Evolutionary conservation across 2,888 invertebrate species (phyloP).

Genomic region (Drosophila nigritarsus): DNA sequence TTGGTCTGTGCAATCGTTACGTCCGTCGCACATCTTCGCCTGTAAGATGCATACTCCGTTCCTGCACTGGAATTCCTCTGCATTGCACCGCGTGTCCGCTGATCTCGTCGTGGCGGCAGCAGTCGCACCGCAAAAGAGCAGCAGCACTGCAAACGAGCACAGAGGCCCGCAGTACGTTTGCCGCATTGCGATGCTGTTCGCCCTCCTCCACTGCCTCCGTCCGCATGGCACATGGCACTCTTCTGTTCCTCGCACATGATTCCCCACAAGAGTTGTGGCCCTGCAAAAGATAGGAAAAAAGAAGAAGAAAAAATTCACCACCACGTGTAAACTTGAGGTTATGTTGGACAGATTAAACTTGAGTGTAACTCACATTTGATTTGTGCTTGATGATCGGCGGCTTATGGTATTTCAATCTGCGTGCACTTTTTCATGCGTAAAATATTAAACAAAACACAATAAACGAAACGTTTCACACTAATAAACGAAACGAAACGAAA

Average conservation of each 20-base stretch:
- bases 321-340: conserved; percentile 61
- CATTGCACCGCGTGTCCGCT: conserved; percentile 75
- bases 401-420: conserved; percentile 26
- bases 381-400: conserved; percentile 12
- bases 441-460: conserved; percentile 27
- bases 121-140: conserved; percentile 68
- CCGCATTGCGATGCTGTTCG: conserved; percentile 1
- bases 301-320: not conserved
- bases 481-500: conserved; percentile 19
- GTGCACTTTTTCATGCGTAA: conserved; percentile 25
- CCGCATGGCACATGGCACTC: conserved; percentile 31
- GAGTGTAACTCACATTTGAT: conserved; percentile 51
- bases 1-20: conserved; percentile 81
- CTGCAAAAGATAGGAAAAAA: conserved; percentile 6
- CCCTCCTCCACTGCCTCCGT: conserved; percentile 20
- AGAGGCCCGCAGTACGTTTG: conserved; percentile 28
- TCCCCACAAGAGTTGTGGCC: conserved; percentile 29
- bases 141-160: conserved; percentile 51
- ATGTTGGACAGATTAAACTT: conserved; percentile 12
- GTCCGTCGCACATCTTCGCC: conserved; percentile 83
- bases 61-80: conserved; percentile 86
- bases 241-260: conserved; percentile 50
- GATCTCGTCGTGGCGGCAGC: conserved; percentile 60
- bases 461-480: conserved; percentile 24
- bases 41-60: conserved; percentile 84